Percentiles rank a stretch among this genome's conserved stretches.
Conservation (phyloP, 2,888 invertebrate genomes). For the Parnassius orleans region DNA sequence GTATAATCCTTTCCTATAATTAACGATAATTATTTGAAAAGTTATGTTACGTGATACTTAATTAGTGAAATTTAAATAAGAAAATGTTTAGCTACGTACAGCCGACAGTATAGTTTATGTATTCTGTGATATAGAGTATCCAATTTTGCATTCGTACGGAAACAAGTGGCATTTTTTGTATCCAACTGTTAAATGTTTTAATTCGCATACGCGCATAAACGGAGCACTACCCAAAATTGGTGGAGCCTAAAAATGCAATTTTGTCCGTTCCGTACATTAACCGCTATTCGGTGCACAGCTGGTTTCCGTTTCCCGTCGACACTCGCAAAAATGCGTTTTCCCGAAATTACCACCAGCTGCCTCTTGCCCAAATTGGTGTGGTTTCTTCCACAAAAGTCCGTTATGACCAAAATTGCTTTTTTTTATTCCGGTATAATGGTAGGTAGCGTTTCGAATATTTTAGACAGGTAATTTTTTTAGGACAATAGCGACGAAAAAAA, state of each 20-base stretch:
- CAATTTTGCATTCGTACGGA: neutral
- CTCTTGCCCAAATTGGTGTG: slow-evolving; percentile 46
- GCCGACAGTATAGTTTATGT: no score
- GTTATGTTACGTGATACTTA: no score
- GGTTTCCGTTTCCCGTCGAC: slow-evolving; percentile 73
- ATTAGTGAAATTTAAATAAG: no score
- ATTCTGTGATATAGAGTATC: no score
- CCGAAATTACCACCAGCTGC: slow-evolving; percentile 64
- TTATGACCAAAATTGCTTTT: slow-evolving; percentile 11
- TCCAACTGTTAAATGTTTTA: slow-evolving; percentile 13
- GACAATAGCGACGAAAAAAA: no score
- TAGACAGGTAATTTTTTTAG: no score
- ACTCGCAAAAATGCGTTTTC: slow-evolving; percentile 64
- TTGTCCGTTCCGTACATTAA: slow-evolving; percentile 66
- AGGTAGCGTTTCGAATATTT: no score
- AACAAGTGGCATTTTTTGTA: slow-evolving; percentile 1
- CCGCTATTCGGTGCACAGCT: slow-evolving; percentile 67
- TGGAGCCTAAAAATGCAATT: slow-evolving; percentile 77
- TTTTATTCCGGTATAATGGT: neutral
- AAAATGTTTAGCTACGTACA: no score
- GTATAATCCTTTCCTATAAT: neutral
- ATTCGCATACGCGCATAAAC: slow-evolving; percentile 8
- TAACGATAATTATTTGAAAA: no score
- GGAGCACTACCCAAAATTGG: slow-evolving; percentile 49
- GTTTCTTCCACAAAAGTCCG: slow-evolving; percentile 47